Conservation (phyloP, 2,888 invertebrate species). For the Amphiduros pacificus region DNA sequence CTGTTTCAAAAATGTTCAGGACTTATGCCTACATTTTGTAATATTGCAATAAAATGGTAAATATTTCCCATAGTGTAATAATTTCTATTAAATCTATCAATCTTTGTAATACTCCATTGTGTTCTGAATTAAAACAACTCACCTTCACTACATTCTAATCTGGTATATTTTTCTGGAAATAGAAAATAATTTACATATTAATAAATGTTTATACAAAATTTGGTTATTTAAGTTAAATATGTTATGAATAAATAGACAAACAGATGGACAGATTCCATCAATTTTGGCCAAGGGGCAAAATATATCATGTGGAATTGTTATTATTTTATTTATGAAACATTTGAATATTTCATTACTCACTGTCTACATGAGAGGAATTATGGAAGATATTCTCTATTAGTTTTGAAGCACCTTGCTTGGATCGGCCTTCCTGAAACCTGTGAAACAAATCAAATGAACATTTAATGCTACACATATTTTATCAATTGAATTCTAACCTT, state of each 20-base stretch:
- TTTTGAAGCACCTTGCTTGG: neutral
- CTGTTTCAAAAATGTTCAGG: too few species aligned
- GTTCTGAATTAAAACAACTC: neutral
- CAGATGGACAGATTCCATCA: too few species aligned
- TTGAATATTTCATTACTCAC: slow-evolving; percentile 14
- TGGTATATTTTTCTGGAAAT: slow-evolving; percentile 22
- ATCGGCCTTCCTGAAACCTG: slow-evolving; percentile 13
- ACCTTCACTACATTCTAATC: slow-evolving; percentile 25
- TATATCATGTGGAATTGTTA: too few species aligned
- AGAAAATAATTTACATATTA: neutral
- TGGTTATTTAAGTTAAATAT: too few species aligned
- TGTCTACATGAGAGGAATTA: slow-evolving; percentile 13
- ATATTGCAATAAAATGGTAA: too few species aligned
- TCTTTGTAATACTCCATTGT: neutral
- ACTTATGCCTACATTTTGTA: too few species aligned
- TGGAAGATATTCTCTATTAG: slow-evolving; percentile 21
- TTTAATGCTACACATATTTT: neutral
- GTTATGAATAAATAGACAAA: too few species aligned
- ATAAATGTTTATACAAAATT: neutral
- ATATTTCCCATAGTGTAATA: too few species aligned
- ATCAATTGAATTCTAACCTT: too few species aligned
- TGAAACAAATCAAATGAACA: neutral
- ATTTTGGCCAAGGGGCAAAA: too few species aligned
- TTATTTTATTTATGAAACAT: too few species aligned
- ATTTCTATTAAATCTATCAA: neutral